phyloP scores from a whole-genome alignment of 1,140 invertebrate genomes.

The Anadara kagoshimensis region DNA sequence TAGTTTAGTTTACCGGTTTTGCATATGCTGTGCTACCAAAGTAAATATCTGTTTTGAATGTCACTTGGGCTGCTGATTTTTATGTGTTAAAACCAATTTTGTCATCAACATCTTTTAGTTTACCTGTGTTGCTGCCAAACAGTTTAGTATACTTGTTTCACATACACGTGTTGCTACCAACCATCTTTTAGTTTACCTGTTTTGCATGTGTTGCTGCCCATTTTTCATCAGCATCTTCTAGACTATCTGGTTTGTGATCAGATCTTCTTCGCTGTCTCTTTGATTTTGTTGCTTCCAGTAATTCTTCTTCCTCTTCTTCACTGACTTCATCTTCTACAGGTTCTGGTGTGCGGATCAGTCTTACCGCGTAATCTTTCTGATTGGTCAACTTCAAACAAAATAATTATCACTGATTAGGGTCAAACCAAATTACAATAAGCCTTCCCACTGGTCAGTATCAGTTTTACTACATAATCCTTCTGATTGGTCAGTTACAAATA shows the following conservation, averaged over 20 bases:
- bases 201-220: slow-evolving; percentile 73
- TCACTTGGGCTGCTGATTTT: too few species aligned
- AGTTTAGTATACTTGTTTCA: background rate
- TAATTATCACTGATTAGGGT: slow-evolving; percentile 15
- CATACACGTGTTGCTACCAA: background rate
- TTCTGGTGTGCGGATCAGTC: slow-evolving; percentile 82
- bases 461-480: too few species aligned
- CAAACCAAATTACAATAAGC: slow-evolving; percentile 41
- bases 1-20: too few species aligned
- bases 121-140: background rate
- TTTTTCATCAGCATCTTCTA: slow-evolving; percentile 62
- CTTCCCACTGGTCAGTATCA: background rate
- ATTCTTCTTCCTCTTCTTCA: slow-evolving; percentile 56
- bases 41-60: too few species aligned
- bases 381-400: slow-evolving; percentile 74
- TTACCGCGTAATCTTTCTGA: slow-evolving; percentile 82
- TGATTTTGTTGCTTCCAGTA: slow-evolving; percentile 17
- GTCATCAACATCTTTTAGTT: too few species aligned
- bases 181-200: slow-evolving; percentile 58
- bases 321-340: slow-evolving; percentile 75
- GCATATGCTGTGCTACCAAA: too few species aligned
- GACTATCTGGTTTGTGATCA: slow-evolving; percentile 43
- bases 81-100: too few species aligned
- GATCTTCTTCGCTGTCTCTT: slow-evolving; percentile 40
- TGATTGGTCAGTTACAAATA: background rate